Evolutionary conservation across 2,888 invertebrate genomes (phyloP).

Genomic region (Thelaira solivaga): DNA sequence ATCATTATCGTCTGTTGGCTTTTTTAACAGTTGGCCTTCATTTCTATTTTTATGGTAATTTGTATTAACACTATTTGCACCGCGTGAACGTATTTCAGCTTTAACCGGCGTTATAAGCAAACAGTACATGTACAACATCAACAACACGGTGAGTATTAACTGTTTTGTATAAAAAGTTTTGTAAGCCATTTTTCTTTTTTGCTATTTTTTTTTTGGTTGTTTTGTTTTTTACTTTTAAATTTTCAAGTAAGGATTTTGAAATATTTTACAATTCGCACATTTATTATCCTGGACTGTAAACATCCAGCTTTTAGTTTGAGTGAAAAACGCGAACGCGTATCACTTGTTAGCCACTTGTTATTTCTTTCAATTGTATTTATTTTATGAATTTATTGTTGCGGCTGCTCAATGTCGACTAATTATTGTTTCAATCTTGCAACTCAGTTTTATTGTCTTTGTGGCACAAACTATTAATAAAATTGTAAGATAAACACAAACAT

Average conservation of each 20-base stretch:
- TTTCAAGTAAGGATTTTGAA: not conserved
- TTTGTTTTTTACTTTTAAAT: not conserved
- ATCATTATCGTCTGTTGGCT: not conserved
- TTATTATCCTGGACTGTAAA: constrained; percentile 39
- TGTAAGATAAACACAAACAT: constrained; percentile 5
- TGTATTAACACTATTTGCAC: constrained; percentile 48
- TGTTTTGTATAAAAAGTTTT: constrained; percentile 50
- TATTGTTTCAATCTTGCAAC: constrained; percentile 73
- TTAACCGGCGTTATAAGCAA: constrained; percentile 17
- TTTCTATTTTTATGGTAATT: constrained; percentile 44
- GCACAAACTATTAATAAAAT: constrained; percentile 28
- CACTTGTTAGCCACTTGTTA: constrained; percentile 5
- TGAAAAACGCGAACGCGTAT: constrained; percentile 57
- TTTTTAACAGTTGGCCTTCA: constrained; percentile 62
- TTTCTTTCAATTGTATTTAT: constrained; percentile 45
- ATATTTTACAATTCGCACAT: constrained; percentile 27
- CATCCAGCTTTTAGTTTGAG: constrained; percentile 29
- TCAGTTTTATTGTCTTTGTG: constrained; percentile 76
- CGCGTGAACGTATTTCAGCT: constrained; percentile 59
- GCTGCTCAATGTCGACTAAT: constrained; percentile 75
- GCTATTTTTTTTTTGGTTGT: not conserved
- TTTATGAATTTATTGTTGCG: constrained; percentile 65
- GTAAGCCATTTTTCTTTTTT: constrained; percentile 36
- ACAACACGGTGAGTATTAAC: constrained; percentile 39
- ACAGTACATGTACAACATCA: constrained; percentile 29